phyloP scores from a whole-genome alignment of 2,113 vertebrate species.

The Gasterosteus nipponicus region DNA sequence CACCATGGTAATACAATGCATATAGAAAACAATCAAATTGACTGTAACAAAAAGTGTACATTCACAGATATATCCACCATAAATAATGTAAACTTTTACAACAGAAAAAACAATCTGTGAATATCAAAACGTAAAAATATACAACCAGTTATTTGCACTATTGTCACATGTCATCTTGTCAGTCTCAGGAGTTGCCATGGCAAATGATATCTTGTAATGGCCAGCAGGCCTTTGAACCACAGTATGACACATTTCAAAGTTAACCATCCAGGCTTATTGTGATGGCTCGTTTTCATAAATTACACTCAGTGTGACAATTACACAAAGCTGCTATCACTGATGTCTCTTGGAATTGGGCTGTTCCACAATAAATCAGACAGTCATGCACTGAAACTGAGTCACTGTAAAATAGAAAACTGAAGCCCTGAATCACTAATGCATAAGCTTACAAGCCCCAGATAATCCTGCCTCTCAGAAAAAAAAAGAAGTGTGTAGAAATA shows the following conservation, averaged over 20 bases:
- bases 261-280: conserved; percentile 51
- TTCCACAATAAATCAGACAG: conserved; percentile 34
- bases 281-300: conserved; percentile 60
- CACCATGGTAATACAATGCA: conserved; percentile 69
- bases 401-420: conserved; percentile 52
- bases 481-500: conserved; percentile 24
- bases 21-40: conserved; percentile 63
- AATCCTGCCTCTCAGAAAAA: conserved; percentile 22
- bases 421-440: conserved; percentile 40
- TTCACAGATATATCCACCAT: conserved; percentile 70
- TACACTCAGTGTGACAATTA: conserved; percentile 56
- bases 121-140: conserved; percentile 46
- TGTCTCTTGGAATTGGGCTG: conserved; percentile 38
- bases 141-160: conserved; percentile 33
- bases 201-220: conserved; percentile 25
- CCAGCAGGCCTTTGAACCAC: conserved; percentile 50
- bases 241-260: conserved; percentile 35
- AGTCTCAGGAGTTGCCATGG: conserved; percentile 16
- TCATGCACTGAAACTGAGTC: conserved; percentile 50
- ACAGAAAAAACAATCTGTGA: conserved; percentile 25
- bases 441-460: conserved; percentile 34
- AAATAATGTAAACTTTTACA: conserved; percentile 54
- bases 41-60: conserved; percentile 58
- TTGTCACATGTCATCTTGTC: conserved; percentile 34
- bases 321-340: conserved; percentile 31